Conservation (phyloP, 2,113 vertebrate genomes). For the Bubo bubo region DNA sequence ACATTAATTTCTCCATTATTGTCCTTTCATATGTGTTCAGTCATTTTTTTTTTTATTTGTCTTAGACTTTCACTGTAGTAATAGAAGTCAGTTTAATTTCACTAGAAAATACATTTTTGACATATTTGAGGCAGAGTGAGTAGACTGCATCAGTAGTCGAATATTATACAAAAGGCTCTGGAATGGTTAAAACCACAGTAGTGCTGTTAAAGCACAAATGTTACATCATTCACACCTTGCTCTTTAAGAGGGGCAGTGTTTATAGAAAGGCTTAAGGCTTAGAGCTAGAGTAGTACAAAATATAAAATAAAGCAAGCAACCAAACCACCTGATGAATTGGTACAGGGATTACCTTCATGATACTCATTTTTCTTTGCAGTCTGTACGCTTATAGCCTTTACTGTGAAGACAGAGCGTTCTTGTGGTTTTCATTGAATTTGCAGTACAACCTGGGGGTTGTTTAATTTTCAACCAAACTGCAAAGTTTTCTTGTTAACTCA, state of each 20-base stretch:
- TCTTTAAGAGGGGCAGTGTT: not conserved
- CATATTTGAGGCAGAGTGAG: not conserved
- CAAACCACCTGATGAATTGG: slow-evolving; percentile 13
- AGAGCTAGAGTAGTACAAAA: not conserved
- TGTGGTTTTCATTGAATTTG: not conserved
- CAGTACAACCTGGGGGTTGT: not conserved
- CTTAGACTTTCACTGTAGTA: not conserved
- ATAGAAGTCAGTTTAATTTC: not conserved
- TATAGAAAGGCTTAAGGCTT: not conserved
- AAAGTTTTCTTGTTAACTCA: not conserved
- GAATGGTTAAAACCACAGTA: not conserved
- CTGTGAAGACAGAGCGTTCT: fast-evolving
- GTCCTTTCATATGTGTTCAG: not conserved
- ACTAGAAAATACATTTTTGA: not conserved
- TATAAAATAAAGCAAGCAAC: not conserved
- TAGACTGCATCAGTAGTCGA: not conserved
- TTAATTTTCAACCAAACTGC: not conserved
- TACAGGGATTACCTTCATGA: not conserved
- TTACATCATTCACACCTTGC: not conserved
- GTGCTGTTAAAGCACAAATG: not conserved
- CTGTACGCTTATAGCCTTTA: not conserved
- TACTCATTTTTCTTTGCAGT: not conserved
- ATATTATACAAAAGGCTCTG: not conserved
- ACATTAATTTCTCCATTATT: not conserved
- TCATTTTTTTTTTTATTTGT: not conserved